phyloP scores from a whole-genome alignment of 1,140 invertebrate species.

The Diorhabda sublineata region DNA sequence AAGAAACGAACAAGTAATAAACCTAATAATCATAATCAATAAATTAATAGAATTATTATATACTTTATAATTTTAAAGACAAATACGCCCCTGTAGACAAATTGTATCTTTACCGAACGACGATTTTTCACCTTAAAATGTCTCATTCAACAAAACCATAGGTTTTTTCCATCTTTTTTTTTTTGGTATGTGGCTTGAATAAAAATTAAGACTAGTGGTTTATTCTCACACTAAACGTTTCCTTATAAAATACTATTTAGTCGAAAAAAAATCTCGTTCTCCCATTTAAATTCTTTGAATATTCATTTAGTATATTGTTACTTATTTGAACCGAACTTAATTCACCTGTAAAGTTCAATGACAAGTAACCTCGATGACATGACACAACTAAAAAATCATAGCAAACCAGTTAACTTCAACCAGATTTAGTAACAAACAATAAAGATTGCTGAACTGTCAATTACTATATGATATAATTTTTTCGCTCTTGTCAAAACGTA shows the following conservation, averaged over 20 bases:
- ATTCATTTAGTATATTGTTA: too few relatives aligned
- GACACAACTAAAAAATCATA: too few relatives aligned
- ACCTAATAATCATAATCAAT: background rate
- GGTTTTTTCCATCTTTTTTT: background rate
- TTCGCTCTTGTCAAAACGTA: too few relatives aligned
- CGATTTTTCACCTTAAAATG: conserved; percentile 2
- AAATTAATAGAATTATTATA: background rate
- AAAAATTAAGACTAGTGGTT: background rate
- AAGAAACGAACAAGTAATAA: background rate
- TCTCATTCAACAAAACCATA: background rate
- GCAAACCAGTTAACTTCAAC: too few relatives aligned
- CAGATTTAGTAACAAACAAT: too few relatives aligned
- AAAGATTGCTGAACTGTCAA: too few relatives aligned
- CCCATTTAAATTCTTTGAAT: too few relatives aligned
- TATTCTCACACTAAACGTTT: background rate
- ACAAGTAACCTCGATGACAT: too few relatives aligned
- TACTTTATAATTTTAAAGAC: background rate
- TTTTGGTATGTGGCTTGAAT: background rate
- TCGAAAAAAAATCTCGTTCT: too few relatives aligned
- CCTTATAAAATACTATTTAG: background rate
- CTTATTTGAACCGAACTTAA: too few relatives aligned
- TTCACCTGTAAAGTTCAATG: too few relatives aligned
- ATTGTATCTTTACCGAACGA: background rate
- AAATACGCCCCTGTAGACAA: background rate
- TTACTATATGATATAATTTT: too few relatives aligned